Evolutionary conservation across 2,888 invertebrate genomes (phyloP), one percentile per base, ranked within the genome.

Genomic region (Linhomoeus sp.): DNA sequence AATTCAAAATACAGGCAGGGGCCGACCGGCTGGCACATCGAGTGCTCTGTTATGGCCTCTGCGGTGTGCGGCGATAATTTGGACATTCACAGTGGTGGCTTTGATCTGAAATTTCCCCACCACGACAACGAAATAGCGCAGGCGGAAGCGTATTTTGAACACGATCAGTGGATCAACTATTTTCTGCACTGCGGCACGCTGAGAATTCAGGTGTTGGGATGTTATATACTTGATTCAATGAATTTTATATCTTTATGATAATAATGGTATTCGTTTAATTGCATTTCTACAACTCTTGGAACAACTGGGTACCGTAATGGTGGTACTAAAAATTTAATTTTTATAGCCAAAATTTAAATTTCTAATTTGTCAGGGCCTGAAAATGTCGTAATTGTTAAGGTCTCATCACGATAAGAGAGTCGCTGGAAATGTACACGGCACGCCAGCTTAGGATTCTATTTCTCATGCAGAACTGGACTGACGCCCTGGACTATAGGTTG

Each of bases 1-100:
- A n/a, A n/a, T n/a, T n/a, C n/a, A n/a, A n/a, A n/a, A n/a, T n/a
- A n/a, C n/a, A n/a, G n/a, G 52, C 53, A 67, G 63, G 72, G 72
- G 35, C 75, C 94, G 48, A 94, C 94, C 0, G 97, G 97, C 24
- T 97, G 97, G 97, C 97, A 97, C 65, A 97, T 97, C 52, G 97
- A 97, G 70, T 97, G 97, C 68, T 94, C 94, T 0, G 92, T 86
- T 0, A 97, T 97, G 97, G 94, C 94, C 0, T 17, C 81, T 77
- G 55, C 78, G 79, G 64, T 73, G 45, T 80, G 83, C 58, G 94
- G 94, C 0, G 70, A 77, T 1, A 78, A 77, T 35, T 70, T 99
- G 45, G 97, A 99, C 62, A 90, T 97, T 56, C 97, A 97, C 61
- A 67, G 70, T 20, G 75, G 97, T 7, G 97, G 97, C 0, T 81